Conservation (phyloP, 1,140 invertebrate species). For the Euura lappo region DNA sequence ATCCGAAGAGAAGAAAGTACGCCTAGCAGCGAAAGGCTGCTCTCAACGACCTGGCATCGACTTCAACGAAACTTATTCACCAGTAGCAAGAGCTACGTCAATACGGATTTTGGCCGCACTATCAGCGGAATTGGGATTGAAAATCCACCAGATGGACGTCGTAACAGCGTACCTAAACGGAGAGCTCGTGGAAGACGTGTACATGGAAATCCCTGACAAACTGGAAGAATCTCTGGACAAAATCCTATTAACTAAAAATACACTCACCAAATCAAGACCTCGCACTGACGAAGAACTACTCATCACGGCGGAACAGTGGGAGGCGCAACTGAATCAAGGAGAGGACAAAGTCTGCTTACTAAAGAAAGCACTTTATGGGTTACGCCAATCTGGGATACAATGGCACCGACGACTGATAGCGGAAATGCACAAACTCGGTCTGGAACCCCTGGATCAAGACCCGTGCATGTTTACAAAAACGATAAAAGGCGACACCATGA, state of each 20-base stretch:
- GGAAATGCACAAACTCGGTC: background rate
- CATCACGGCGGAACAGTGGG: background rate
- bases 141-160: conserved; percentile 38
- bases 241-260: background rate
- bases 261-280: background rate
- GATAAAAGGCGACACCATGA: background rate
- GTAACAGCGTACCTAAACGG: conserved; percentile 36
- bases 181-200: conserved; percentile 30
- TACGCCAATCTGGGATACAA: background rate
- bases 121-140: conserved; percentile 15
- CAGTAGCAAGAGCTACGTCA: conserved; percentile 21
- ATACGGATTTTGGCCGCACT: conserved; percentile 7
- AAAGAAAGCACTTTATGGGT: too few relatives aligned
- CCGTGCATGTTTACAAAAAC: background rate
- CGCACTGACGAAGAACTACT: background rate
- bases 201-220: conserved; percentile 20
- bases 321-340: background rate
- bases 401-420: background rate
- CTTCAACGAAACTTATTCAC: conserved; percentile 30
- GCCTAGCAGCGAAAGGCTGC: conserved; percentile 30
- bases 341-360: background rate
- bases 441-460: background rate
- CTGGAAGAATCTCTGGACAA: background rate
- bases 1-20: conserved; percentile 21
- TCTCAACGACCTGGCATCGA: conserved; percentile 25